Evolutionary conservation across 2,888 invertebrate species (phyloP).

Genomic region (Clostera curtula): DNA sequence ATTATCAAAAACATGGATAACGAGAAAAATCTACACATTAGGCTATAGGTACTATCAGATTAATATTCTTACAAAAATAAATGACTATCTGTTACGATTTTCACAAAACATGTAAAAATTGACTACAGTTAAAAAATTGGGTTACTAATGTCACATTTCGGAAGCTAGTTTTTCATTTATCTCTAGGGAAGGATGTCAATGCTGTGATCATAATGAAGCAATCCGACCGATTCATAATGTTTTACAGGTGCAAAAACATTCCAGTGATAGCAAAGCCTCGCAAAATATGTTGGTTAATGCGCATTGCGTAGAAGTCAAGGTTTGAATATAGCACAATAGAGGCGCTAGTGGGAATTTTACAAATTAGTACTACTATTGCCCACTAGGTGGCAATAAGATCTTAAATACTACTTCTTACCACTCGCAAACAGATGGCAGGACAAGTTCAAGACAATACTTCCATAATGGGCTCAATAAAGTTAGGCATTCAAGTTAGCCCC

Average conservation of each 20-base stretch:
- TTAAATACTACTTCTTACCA: conserved; percentile 1
- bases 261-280: conserved; percentile 6
- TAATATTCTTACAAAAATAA: conserved; percentile 19
- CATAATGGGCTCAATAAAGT: conserved; percentile 11
- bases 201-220: conserved; percentile 28
- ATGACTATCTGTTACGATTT: no score
- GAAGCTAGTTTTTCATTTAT: conserved; percentile 30
- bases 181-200: conserved; percentile 41
- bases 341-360: conserved; percentile 13
- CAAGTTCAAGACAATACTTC: conserved; percentile 8
- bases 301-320: conserved; percentile 18
- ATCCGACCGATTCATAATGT: conserved; percentile 22
- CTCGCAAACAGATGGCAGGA: conserved; percentile 10
- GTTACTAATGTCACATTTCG: conserved; percentile 49
- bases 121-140: conserved; percentile 28
- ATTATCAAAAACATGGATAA: no score
- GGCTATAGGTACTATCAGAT: no score
- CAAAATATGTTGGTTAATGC: conserved; percentile 37
- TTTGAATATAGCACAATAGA: conserved; percentile 4
- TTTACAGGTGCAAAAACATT: neutral
- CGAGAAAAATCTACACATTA: no score
- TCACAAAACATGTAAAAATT: no score
- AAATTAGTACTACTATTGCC: conserved; percentile 10
- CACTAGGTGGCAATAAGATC: conserved; percentile 20
- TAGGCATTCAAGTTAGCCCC: no score